phyloP scores from a whole-genome alignment of 2,113 vertebrate genomes.

The Seriola dumerili region DNA sequence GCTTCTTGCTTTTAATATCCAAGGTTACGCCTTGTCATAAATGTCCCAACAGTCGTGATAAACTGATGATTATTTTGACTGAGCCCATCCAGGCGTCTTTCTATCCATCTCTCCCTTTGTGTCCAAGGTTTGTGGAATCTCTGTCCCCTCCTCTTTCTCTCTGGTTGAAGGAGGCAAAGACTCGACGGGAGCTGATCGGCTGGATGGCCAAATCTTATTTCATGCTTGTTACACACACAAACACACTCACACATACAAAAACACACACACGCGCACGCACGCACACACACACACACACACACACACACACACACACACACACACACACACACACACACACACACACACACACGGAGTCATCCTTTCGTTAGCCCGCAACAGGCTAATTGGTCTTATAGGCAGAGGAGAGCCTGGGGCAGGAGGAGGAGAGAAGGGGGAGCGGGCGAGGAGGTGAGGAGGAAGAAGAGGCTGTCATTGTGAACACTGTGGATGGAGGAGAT shows the following conservation, averaged over 20 bases:
- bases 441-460: slow-evolving; percentile 41
- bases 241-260: slow-evolving; percentile 26
- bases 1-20: neutral
- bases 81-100: neutral
- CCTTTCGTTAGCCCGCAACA: slow-evolving; percentile 74
- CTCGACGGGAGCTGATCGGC: slow-evolving; percentile 66
- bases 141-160: slow-evolving; percentile 32
- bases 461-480: slow-evolving; percentile 52
- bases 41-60: neutral
- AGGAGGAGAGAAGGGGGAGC: slow-evolving; percentile 26
- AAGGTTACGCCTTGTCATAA: neutral
- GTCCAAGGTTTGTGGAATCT: slow-evolving; percentile 20
- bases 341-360: slow-evolving; percentile 13
- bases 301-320: slow-evolving; percentile 43
- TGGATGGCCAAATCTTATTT: slow-evolving; percentile 82
- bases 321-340: slow-evolving; percentile 21
- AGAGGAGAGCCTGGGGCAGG: slow-evolving; percentile 54
- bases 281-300: neutral
- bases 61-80: neutral
- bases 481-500: slow-evolving; percentile 45
- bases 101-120: slow-evolving; percentile 24
- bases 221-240: slow-evolving; percentile 74
- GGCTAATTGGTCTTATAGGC: slow-evolving; percentile 80
- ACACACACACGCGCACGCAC: slow-evolving; percentile 25
- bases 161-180: slow-evolving; percentile 48